A percentile compares a stretch with the other conserved stretches of the same genome.
Evolutionary conservation across 2,888 invertebrate genomes (phyloP).

Genomic region (Polydrusus tereticollis): DNA sequence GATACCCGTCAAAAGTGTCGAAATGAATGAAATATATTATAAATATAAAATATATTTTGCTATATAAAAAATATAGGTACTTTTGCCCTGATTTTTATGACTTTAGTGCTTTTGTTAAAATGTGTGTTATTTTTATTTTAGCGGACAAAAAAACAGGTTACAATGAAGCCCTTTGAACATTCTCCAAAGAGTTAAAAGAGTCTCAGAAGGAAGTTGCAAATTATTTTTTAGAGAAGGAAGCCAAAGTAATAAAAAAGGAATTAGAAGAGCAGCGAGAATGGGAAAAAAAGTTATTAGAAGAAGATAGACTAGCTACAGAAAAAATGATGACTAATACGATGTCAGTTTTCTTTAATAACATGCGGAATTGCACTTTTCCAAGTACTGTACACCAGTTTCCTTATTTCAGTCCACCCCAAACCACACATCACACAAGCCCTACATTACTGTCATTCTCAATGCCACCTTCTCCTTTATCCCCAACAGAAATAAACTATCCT

Average conservation of each 20-base stretch:
- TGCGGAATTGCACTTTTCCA: neutral
- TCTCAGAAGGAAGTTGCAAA: neutral
- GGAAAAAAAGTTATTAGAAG: neutral
- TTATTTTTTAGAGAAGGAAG: neutral
- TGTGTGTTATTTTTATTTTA: neutral
- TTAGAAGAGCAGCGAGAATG: neutral
- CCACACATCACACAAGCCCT: neutral
- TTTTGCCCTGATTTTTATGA: neutral
- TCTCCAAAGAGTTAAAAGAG: neutral
- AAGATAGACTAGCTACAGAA: neutral
- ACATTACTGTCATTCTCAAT: neutral
- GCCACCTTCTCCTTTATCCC: neutral
- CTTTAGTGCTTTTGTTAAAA: neutral
- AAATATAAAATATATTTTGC: neutral
- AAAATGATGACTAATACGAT: neutral
- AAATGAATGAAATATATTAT: too few relatives aligned
- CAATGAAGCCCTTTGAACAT: neutral
- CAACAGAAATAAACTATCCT: neutral
- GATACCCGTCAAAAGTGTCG: too few relatives aligned
- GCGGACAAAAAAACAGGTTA: neutral
- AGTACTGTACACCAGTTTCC: neutral
- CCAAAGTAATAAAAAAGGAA: neutral
- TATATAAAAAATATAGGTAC: too few relatives aligned
- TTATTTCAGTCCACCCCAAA: neutral
- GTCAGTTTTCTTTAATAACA: neutral